Percentiles rank a stretch among this genome's conserved stretches.
Conservation (phyloP, 2,888 invertebrate genomes). For the Drosophila mimetica region DNA sequence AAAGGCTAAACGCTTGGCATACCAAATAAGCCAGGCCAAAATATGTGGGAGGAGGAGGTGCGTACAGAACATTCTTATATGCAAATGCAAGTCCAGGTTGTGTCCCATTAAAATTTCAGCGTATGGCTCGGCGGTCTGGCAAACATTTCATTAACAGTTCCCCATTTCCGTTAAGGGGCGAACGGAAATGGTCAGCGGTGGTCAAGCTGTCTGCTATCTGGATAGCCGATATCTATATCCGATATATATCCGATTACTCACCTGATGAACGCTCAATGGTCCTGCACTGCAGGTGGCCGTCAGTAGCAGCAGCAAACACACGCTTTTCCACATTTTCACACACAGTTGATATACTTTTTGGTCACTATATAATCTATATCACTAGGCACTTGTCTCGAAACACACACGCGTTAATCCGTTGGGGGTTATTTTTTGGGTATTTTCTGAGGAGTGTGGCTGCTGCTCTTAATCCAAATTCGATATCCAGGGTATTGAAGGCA, state of each 20-base stretch:
- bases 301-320: constrained; percentile 74
- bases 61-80: constrained; percentile 27
- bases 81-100: constrained; percentile 30
- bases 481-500: constrained; percentile 18
- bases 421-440: constrained; percentile 3
- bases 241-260: constrained; percentile 34
- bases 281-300: constrained; percentile 79
- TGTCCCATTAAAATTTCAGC: constrained; percentile 59
- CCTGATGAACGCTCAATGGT: constrained; percentile 81
- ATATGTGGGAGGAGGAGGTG: constrained; percentile 16
- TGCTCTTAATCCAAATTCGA: constrained; percentile 39
- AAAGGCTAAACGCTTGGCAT: constrained; percentile 67
- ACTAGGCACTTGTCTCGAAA: constrained; percentile 3
- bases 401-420: constrained; percentile 23
- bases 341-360: constrained; percentile 42
- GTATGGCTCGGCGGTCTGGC: constrained; percentile 44
- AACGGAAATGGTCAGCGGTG: constrained; percentile 61
- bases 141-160: constrained; percentile 68
- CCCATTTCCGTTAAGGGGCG: constrained; percentile 60
- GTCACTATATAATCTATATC: constrained; percentile 16
- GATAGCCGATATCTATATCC: background rate
- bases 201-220: constrained; percentile 42
- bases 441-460: constrained; percentile 28
- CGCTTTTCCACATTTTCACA: constrained; percentile 73
- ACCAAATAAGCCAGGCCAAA: constrained; percentile 53